Evolutionary conservation across 2,797 vertebrate species (phyloP).

Genomic region (Acrossocheilus wenchowensis): DNA sequence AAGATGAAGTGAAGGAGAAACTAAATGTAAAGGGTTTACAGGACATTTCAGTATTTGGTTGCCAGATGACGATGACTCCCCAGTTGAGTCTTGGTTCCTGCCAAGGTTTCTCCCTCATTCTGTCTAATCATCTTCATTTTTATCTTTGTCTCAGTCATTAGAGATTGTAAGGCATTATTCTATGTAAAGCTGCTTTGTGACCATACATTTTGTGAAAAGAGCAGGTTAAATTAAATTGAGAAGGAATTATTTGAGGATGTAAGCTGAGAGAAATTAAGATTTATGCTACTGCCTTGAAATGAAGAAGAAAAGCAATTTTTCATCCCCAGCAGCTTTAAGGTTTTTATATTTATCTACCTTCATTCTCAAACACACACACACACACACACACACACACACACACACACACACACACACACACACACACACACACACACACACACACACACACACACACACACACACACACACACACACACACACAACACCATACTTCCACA

Average conservation of each 20-base stretch:
- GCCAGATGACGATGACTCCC: neutral
- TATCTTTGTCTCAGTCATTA: neutral
- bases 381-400: neutral
- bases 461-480: neutral
- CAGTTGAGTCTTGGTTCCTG: constrained; percentile 9
- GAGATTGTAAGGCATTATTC: neutral
- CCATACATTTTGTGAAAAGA: neutral
- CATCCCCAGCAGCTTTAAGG: neutral
- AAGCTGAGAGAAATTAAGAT: neutral
- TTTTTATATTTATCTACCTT: neutral
- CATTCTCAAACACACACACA: neutral
- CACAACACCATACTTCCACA: neutral
- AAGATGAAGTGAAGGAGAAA: constrained; percentile 5
- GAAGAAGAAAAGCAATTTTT: neutral
- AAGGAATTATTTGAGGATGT: neutral
- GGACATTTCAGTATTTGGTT: neutral
- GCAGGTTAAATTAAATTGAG: neutral
- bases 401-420: neutral
- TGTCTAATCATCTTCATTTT: neutral
- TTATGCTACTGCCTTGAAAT: neutral
- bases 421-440: neutral
- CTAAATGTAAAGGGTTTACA: neutral
- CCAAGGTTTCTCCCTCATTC: neutral
- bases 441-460: neutral
- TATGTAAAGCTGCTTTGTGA: neutral